Evolutionary conservation across 2,888 invertebrate species (phyloP).

Genomic region (Tetragnatha montana): DNA sequence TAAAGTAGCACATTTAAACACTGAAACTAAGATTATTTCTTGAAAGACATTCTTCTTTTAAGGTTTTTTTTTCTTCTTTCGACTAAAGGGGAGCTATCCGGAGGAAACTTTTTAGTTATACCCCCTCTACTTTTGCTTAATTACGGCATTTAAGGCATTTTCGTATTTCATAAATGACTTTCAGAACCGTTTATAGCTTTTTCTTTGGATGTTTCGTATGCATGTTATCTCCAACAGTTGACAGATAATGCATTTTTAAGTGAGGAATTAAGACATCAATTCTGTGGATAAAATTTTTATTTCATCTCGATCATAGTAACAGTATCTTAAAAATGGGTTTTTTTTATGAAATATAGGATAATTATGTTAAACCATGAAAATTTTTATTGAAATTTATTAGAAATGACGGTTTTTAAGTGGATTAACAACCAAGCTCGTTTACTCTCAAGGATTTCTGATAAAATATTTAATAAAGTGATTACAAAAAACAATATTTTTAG

Average conservation of each 20-base stretch:
- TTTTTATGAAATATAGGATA: no score
- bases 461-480: no score
- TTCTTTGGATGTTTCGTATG: neutral
- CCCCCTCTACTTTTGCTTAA: slow-evolving; percentile 16
- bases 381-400: no score
- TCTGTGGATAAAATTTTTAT: neutral
- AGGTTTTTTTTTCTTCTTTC: neutral
- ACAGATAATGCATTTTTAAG: neutral
- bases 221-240: neutral
- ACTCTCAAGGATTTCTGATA: no score
- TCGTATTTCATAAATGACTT: slow-evolving; percentile 24
- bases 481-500: no score
- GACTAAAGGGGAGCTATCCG: neutral
- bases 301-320: neutral
- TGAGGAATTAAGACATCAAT: neutral
- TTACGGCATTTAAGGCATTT: slow-evolving; percentile 12
- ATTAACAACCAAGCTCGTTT: no score
- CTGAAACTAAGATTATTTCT: slow-evolving; percentile 21
- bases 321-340: no score
- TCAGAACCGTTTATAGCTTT: neutral
- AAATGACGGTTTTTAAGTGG: no score
- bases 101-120: neutral
- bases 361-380: no score
- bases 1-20: slow-evolving; percentile 23
- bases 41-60: slow-evolving; percentile 21